Conservation (phyloP, 2,797 vertebrate species). For the Hoplostethus mediterraneus region DNA sequence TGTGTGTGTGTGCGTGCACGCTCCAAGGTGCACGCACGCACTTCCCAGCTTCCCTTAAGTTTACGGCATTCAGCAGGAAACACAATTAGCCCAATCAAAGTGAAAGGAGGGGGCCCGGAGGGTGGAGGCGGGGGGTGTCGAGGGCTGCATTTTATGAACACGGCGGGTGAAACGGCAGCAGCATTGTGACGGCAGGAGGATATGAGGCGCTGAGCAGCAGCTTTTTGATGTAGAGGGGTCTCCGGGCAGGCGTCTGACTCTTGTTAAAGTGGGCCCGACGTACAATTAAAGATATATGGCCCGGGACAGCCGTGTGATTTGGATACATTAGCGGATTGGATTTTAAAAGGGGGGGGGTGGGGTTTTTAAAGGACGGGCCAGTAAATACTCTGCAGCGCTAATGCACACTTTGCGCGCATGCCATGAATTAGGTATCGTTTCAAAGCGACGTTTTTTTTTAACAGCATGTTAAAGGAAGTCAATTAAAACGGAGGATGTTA, state of each 20-base stretch:
- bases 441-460: constrained; percentile 59
- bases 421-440: constrained; percentile 61
- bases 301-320: constrained; percentile 76
- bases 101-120: constrained; percentile 65
- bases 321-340: constrained; percentile 84
- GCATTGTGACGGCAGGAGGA: constrained; percentile 79
- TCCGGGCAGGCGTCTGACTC: constrained; percentile 71
- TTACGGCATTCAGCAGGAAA: constrained; percentile 84
- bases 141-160: constrained; percentile 76
- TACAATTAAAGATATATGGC: constrained; percentile 82
- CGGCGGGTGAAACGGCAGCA: constrained; percentile 75
- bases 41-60: constrained; percentile 74
- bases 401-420: constrained; percentile 49
- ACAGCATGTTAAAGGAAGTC: constrained; percentile 74
- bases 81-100: constrained; percentile 85
- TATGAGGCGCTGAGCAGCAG: constrained; percentile 76
- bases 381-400: constrained; percentile 74
- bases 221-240: constrained; percentile 79
- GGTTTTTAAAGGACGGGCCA: constrained; percentile 68
- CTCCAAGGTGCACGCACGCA: constrained; percentile 67
- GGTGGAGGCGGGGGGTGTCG: constrained; percentile 3
- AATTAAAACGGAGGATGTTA: constrained; percentile 69
- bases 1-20: constrained; percentile 49
- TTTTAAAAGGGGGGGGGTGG: constrained; percentile 73
- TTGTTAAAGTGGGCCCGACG: constrained; percentile 76